Percentiles rank a stretch among this genome's conserved stretches.
These are phyloP conservation scores for Psittacula cyanocephala DNA, from an alignment of 2,113 vertebrate species.

Conservation along the genomic window DNA sequence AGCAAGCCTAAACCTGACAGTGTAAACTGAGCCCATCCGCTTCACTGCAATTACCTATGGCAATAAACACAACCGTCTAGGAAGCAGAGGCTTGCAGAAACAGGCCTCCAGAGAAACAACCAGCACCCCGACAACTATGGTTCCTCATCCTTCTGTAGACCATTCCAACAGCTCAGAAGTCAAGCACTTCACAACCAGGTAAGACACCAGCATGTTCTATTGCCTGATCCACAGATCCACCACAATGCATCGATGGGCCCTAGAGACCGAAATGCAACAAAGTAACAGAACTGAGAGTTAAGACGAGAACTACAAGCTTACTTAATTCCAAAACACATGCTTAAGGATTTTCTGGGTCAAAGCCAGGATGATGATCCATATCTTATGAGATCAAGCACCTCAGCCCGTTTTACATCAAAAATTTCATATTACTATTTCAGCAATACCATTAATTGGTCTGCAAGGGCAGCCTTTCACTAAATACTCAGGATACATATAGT, in stretches of 20 bases:
- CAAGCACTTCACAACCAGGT: background rate
- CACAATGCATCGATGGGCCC: accelerated
- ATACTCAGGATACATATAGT: accelerated
- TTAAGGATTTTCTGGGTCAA: background rate
- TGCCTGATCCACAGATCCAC: background rate
- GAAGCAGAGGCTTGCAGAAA: slow-evolving; percentile 47
- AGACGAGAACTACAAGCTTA: background rate
- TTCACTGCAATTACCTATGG: background rate
- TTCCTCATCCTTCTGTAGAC: background rate
- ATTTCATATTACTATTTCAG: background rate
- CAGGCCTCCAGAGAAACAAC: background rate
- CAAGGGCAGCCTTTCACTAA: background rate
- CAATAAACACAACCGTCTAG: background rate
- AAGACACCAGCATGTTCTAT: accelerated
- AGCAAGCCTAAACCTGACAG: slow-evolving; percentile 41
- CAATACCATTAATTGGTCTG: background rate
- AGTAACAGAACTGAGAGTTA: background rate
- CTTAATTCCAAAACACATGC: background rate
- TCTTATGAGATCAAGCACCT: background rate
- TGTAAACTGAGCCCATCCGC: slow-evolving; percentile 17
- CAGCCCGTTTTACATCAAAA: background rate
- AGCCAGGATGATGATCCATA: background rate
- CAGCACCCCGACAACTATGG: background rate
- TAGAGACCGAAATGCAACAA: accelerated
- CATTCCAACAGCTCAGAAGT: background rate